Percentiles rank a stretch among this genome's conserved stretches.
These are phyloP conservation scores for Holcopasites calliopsidis DNA, from an alignment of 1,140 invertebrate genomes.

Conservation along the genomic window DNA sequence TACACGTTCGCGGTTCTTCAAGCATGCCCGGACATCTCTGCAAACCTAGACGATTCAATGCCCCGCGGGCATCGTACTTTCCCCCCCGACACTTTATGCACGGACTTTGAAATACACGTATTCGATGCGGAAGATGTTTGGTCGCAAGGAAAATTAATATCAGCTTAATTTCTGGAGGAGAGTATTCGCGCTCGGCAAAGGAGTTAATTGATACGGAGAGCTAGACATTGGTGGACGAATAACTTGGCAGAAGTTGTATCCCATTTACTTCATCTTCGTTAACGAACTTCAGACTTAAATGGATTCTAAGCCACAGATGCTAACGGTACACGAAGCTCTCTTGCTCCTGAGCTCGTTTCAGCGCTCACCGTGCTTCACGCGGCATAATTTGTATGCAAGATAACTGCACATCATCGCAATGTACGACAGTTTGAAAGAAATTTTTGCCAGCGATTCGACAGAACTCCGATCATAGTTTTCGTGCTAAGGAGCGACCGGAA, in stretches of 20 bases:
- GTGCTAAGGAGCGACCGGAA: no score
- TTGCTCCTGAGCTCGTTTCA: background rate
- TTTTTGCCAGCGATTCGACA: no score
- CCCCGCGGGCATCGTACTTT: background rate
- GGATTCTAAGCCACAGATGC: background rate
- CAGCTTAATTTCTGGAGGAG: no score
- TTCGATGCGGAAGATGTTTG: no score
- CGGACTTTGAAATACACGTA: no score
- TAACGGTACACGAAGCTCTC: background rate
- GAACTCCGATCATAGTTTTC: no score
- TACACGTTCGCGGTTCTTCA: background rate
- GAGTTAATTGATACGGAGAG: no score
- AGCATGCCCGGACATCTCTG: slow-evolving; percentile 9
- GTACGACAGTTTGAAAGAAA: no score
- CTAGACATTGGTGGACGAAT: background rate
- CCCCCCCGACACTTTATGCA: background rate
- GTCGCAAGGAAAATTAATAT: no score
- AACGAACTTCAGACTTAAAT: background rate
- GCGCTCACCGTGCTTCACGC: background rate
- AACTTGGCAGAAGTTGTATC: no score
- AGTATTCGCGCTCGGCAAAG: no score
- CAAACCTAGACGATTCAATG: background rate
- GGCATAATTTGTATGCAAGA: background rate
- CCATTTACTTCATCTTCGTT: background rate
- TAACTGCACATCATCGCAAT: no score